Evolutionary conservation across 2,797 vertebrate species (phyloP).

Genomic region (Centroberyx gerrardi): DNA sequence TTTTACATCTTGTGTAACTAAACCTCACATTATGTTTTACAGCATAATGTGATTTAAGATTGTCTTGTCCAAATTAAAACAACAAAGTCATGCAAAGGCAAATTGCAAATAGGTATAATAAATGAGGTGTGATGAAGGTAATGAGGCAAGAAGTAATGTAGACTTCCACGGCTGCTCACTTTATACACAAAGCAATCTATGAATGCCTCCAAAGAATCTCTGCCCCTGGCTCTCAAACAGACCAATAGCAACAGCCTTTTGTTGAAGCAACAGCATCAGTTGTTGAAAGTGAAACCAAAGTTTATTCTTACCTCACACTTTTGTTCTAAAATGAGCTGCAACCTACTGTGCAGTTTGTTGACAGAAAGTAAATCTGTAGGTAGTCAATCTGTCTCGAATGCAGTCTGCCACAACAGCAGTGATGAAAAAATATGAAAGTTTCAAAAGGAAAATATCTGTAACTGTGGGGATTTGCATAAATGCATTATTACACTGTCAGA

Average conservation of each 20-base stretch:
- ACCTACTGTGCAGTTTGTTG: not conserved
- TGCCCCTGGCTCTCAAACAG: not conserved
- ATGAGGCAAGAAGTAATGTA: too few species aligned
- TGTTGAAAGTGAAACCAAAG: not conserved
- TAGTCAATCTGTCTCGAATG: not conserved
- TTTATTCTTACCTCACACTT: conserved; percentile 5
- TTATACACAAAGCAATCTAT: not conserved
- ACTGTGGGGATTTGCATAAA: conserved; percentile 40
- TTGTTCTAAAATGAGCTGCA: conserved; percentile 10
- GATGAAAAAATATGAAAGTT: conserved; percentile 3
- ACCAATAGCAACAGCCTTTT: not conserved
- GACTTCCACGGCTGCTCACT: too few species aligned
- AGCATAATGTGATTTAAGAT: not conserved
- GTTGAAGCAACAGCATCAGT: not conserved
- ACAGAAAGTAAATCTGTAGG: not conserved
- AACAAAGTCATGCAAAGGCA: not conserved
- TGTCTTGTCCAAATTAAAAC: not conserved
- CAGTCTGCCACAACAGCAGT: conserved; percentile 17
- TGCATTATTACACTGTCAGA: conserved; percentile 33
- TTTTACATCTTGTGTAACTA: not conserved
- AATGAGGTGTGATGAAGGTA: too few species aligned
- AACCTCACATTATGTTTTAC: not conserved
- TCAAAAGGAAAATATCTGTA: conserved; percentile 14
- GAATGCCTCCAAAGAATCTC: not conserved
- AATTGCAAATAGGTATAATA: not conserved